phyloP scores from a whole-genome alignment of 2,888 invertebrate species.

The Crepidodera aurea region DNA sequence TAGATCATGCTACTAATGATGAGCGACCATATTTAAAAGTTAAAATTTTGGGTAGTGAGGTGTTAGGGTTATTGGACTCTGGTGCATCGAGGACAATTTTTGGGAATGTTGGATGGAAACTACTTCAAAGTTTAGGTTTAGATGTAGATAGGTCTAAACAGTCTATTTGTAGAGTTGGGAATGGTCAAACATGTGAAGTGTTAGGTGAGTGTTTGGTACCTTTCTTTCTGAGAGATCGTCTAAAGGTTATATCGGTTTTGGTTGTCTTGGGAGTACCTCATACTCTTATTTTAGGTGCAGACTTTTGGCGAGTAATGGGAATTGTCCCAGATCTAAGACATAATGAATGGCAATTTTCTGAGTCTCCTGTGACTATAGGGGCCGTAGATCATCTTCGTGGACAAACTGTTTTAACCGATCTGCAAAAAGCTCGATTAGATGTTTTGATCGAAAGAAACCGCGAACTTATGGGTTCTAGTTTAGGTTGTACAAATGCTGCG shows the following conservation, averaged over 20 bases:
- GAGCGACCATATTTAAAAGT: slow-evolving; percentile 8
- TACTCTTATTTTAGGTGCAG: background rate
- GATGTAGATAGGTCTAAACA: slow-evolving; percentile 11
- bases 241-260: slow-evolving; percentile 17
- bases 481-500: slow-evolving; percentile 15
- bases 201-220: slow-evolving; percentile 20
- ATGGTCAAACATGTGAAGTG: slow-evolving; percentile 22
- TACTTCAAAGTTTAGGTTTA: slow-evolving; percentile 18
- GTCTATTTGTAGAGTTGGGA: slow-evolving; percentile 23
- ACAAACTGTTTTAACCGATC: background rate
- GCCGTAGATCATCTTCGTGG: background rate
- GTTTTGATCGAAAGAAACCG: slow-evolving; percentile 25
- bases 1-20: slow-evolving; percentile 19
- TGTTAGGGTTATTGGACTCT: slow-evolving; percentile 29
- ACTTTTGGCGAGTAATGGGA: no score
- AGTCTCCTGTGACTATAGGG: background rate
- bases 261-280: slow-evolving; percentile 20
- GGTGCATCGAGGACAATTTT: slow-evolving; percentile 30
- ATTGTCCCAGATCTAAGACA: no score
- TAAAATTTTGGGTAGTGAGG: slow-evolving; percentile 4
- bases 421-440: background rate
- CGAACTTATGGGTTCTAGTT: slow-evolving; percentile 34
- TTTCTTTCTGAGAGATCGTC: slow-evolving; percentile 13
- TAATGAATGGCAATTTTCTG: no score
- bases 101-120: slow-evolving; percentile 21